A percentile compares a stretch with the other conserved stretches of the same genome.
Conservation (phyloP, 2,888 invertebrate genomes). For the Nephrocerus scutellatus region DNA sequence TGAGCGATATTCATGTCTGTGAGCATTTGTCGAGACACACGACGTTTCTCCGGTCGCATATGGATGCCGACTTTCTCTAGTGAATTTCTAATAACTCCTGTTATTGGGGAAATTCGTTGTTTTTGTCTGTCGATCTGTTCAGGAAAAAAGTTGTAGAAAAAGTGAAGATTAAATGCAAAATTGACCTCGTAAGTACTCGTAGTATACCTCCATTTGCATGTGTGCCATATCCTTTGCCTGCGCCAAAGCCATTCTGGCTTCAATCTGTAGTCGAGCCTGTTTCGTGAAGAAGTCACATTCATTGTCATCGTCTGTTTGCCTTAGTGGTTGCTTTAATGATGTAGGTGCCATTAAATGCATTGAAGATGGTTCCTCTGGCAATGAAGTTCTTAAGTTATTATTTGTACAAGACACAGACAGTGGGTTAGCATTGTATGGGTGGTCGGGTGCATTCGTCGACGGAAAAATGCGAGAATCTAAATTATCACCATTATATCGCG, state of each 20-base stretch:
- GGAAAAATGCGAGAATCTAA: slow-evolving; percentile 11
- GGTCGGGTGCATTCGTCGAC: slow-evolving; percentile 24
- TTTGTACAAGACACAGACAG: slow-evolving; percentile 32
- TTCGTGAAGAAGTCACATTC: slow-evolving; percentile 75
- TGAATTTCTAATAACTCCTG: slow-evolving; percentile 75
- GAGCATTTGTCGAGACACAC: slow-evolving; percentile 75
- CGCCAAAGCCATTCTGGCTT: slow-evolving; percentile 78
- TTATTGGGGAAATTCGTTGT: slow-evolving; percentile 72
- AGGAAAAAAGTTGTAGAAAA: slow-evolving; percentile 9
- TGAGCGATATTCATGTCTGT: slow-evolving; percentile 92
- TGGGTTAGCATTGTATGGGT: slow-evolving; percentile 34
- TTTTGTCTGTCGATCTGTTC: slow-evolving; percentile 57
- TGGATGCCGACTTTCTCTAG: slow-evolving; percentile 76
- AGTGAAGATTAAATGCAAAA: background rate
- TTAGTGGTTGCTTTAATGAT: slow-evolving; percentile 24
- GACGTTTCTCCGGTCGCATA: slow-evolving; percentile 73
- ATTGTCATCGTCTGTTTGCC: slow-evolving; percentile 49
- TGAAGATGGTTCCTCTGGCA: slow-evolving; percentile 21
- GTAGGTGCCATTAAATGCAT: slow-evolving; percentile 15
- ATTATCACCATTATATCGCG: slow-evolving; percentile 21
- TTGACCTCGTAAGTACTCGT: too few relatives aligned
- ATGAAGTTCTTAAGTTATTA: slow-evolving; percentile 20
- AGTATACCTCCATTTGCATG: slow-evolving; percentile 86
- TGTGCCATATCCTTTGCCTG: slow-evolving; percentile 89
- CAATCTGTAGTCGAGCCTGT: slow-evolving; percentile 76